Evolutionary conservation across 2,113 vertebrate species (phyloP).

Genomic region (Willisornis vidua): DNA sequence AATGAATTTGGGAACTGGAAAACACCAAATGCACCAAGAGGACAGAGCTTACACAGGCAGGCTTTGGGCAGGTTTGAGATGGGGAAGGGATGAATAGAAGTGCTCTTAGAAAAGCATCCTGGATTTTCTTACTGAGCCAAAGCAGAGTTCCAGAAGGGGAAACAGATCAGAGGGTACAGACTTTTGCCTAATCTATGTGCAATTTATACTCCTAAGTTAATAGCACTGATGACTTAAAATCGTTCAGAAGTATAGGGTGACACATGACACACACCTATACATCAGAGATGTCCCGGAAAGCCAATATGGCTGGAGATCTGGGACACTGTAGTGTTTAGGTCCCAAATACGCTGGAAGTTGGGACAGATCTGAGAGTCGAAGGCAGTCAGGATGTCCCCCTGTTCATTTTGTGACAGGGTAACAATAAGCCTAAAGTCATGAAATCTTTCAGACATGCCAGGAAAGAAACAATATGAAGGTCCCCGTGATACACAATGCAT

Average conservation of each 20-base stretch:
- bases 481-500: neutral
- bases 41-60: neutral
- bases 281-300: neutral
- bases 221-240: neutral
- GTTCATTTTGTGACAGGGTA: neutral
- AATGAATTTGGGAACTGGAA: neutral
- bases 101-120: neutral
- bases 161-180: neutral
- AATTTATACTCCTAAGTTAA: neutral
- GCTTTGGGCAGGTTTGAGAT: neutral
- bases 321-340: neutral
- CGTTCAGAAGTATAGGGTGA: neutral
- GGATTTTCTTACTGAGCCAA: neutral
- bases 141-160: neutral
- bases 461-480: neutral
- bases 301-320: accelerated
- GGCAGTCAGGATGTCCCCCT: neutral
- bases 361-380: neutral
- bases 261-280: neutral
- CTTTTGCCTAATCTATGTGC: neutral
- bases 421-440: neutral
- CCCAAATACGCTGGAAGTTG: neutral
- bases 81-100: neutral
- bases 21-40: neutral
- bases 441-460: neutral